These are phyloP conservation scores for Euglossa dilemma DNA, from an alignment of 1,140 invertebrate species.

Conservation along the genomic window DNA sequence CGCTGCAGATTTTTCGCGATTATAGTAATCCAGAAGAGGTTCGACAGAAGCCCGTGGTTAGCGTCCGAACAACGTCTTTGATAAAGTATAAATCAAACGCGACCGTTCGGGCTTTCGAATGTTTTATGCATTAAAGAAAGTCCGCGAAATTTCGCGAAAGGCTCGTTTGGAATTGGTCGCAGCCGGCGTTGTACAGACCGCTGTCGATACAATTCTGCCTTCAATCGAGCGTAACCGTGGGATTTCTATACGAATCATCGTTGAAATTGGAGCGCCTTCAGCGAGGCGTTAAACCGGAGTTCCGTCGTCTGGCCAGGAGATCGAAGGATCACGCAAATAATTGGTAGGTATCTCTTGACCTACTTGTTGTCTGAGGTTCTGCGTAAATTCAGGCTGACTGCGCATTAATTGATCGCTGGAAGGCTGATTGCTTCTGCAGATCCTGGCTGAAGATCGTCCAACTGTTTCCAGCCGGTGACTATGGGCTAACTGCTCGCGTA, in stretches of 20 bases:
- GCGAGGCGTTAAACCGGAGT: neutral
- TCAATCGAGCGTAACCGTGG: too few species aligned
- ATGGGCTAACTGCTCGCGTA: neutral
- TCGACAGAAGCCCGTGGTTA: too few species aligned
- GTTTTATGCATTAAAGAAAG: too few species aligned
- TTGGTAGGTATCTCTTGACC: conserved; percentile 6
- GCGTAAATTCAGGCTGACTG: conserved; percentile 16
- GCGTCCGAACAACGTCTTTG: too few species aligned
- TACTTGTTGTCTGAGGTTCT: conserved; percentile 19
- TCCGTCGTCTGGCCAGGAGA: neutral
- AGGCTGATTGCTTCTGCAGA: conserved; percentile 27
- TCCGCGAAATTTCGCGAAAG: neutral
- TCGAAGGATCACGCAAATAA: conserved; percentile 31
- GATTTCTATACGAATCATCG: neutral
- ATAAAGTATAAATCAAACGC: too few species aligned
- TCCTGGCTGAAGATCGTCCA: neutral
- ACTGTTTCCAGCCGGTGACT: neutral
- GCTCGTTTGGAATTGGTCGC: neutral
- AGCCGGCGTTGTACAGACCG: neutral
- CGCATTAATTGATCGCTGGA: conserved; percentile 35
- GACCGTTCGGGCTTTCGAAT: too few species aligned
- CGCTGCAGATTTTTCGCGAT: too few species aligned
- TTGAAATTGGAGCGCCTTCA: neutral
- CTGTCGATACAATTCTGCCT: neutral
- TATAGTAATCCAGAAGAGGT: too few species aligned